Evolutionary conservation across 2,888 invertebrate species (phyloP), one percentile per base, ranked within the genome.

Genomic region (Drosophila quinaria): DNA sequence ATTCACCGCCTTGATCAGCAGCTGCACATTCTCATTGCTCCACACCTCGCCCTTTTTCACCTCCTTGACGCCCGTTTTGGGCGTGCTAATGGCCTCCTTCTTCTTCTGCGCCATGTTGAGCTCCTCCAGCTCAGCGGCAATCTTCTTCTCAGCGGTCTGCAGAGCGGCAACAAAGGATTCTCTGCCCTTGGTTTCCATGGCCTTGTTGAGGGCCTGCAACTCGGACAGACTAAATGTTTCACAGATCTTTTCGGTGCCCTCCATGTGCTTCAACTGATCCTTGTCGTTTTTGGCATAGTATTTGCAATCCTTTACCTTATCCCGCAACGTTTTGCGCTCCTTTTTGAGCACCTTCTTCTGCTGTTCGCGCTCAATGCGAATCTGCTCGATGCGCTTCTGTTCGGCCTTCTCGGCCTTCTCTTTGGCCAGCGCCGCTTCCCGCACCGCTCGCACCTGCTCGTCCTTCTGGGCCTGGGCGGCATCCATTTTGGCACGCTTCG

Each of bases 1-100:
- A 93, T 99, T 99, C 0, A 99, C 98, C 19, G 98, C 98, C 93
- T 99, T 99, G 58, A 99, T 98, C 3, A 99, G 94, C 49, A 98
- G 93, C 90, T 98, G 97, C 19, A 98, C 94, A 92, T 98, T 97
- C 69, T 96, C 97, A 55, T 95, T 95, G 13, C 94, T 94, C 99
- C 99, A 99, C 64, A 92, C 67, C 10, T 91, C 90, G 6, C 46
- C 54, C 50, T 90, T 91, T 37, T 90, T 91, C 19, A 90, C 87
- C 59, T 91, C 92, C 55, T 91, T 91, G 94, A 94, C 11, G 94
- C 94, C 74, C 4, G 62, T 13, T 55, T 89, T 90, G 0, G 74
- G 59, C 6, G 67, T 61, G 5, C 17, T 63, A 22, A 4, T 66
- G 0, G 55, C 55, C 22, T 91, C 89, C 50, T 89, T 91, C 65